Percentiles rank a stretch among this genome's conserved stretches.
Evolutionary conservation across 2,113 vertebrate species (phyloP).

Genomic region (Propithecus coquereli): DNA sequence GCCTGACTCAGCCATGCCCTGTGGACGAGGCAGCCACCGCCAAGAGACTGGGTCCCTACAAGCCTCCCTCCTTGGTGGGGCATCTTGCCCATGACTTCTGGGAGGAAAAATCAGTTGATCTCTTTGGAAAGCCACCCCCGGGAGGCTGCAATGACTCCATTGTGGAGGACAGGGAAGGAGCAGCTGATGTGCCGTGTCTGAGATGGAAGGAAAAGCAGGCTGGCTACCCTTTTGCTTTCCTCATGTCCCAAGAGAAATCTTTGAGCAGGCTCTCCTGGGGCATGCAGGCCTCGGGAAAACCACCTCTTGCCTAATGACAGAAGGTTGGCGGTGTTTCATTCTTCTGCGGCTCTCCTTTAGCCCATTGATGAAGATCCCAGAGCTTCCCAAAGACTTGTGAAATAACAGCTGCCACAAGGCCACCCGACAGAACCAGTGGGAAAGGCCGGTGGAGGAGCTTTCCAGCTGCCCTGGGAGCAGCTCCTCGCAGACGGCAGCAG

Average conservation of each 20-base stretch:
- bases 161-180: not conserved
- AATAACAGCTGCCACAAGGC: not conserved
- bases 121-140: not conserved
- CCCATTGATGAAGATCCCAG: not conserved
- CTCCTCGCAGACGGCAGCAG: not conserved
- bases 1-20: too few relatives aligned
- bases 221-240: not conserved
- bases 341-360: not conserved
- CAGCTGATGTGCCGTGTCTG: not conserved
- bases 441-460: not conserved
- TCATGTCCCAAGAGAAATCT: not conserved
- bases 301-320: not conserved
- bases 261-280: not conserved
- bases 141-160: not conserved
- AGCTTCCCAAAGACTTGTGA: not conserved
- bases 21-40: not conserved
- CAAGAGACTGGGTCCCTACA: rapidly evolving
- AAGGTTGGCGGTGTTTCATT: not conserved
- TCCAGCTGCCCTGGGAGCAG: not conserved
- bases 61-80: not conserved
- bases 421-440: not conserved
- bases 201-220: not conserved
- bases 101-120: not conserved
- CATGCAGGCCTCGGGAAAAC: not conserved
- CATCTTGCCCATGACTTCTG: not conserved